These are phyloP conservation scores for Rhabditophanes sp. DNA, from an alignment of 2,888 invertebrate genomes.

Conservation along the genomic window DNA sequence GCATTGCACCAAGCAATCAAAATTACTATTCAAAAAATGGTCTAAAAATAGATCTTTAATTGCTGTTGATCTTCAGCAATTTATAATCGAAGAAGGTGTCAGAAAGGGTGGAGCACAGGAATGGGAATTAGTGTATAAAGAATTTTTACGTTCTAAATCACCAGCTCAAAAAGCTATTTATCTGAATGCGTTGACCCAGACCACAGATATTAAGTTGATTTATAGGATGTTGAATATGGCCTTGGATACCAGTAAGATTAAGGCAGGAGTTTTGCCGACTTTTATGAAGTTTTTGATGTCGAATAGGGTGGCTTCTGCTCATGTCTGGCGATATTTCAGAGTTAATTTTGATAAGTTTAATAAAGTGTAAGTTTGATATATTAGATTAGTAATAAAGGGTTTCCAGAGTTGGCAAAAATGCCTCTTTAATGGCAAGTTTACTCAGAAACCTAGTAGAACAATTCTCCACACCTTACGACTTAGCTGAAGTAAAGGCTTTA, in stretches of 20 bases:
- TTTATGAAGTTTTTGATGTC: conserved; percentile 15
- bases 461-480: conserved; percentile 19
- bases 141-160: conserved; percentile 8
- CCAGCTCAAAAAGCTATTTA: conserved; percentile 19
- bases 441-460: conserved; percentile 20
- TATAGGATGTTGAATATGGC: conserved; percentile 17
- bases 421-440: conserved; percentile 14
- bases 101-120: conserved; percentile 15
- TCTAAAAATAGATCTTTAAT: conserved; percentile 10
- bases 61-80: conserved; percentile 17
- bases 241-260: conserved; percentile 10
- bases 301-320: conserved; percentile 14
- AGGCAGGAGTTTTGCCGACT: conserved; percentile 11
- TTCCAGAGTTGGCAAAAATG: conserved; percentile 20
- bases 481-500: conserved; percentile 17
- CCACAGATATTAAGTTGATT: conserved; percentile 14
- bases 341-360: conserved; percentile 16
- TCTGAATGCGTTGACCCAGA: conserved; percentile 18
- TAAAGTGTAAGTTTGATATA: conserved; percentile 10
- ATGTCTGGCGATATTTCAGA: conserved; percentile 23
- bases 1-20: conserved; percentile 22
- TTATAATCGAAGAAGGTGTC: conserved; percentile 24
- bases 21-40: conserved; percentile 19
- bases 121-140: conserved; percentile 19
- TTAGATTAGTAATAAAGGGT: not conserved